phyloP scores from a whole-genome alignment of 2,797 vertebrate species.

The Falco columbarius region DNA sequence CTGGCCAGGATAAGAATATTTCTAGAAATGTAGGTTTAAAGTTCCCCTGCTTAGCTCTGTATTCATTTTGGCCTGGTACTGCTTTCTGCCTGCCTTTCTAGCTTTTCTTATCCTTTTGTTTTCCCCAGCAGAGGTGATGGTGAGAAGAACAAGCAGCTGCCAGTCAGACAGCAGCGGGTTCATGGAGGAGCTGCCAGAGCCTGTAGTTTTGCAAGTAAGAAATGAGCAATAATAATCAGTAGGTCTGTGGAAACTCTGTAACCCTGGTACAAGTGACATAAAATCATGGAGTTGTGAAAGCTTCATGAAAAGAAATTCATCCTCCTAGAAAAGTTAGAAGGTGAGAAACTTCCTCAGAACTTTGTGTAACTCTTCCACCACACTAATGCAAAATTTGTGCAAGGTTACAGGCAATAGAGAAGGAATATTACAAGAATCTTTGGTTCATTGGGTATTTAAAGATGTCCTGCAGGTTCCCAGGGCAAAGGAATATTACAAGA shows the following conservation, averaged over 20 bases:
- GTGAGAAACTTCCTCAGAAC: background rate
- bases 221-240: background rate
- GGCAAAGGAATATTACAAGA: background rate
- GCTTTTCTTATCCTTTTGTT: background rate
- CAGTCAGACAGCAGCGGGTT: constrained; percentile 88
- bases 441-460: background rate
- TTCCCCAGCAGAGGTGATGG: background rate
- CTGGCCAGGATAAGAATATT: background rate
- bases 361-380: background rate
- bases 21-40: background rate
- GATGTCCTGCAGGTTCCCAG: background rate
- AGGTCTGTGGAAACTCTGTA: background rate
- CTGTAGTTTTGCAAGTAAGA: constrained; percentile 68
- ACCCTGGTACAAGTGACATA: background rate
- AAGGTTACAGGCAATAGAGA: background rate
- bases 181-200: constrained; percentile 80
- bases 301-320: background rate
- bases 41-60: background rate
- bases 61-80: background rate
- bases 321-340: background rate
- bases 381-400: background rate
- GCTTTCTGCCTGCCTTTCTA: background rate
- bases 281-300: background rate
- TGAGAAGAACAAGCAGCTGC: constrained; percentile 82
- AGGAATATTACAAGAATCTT: background rate